Percentiles rank a stretch among this genome's conserved stretches.
phyloP scores from a whole-genome alignment of 2,113 vertebrate genomes.

The Neolamprologus modestus region DNA sequence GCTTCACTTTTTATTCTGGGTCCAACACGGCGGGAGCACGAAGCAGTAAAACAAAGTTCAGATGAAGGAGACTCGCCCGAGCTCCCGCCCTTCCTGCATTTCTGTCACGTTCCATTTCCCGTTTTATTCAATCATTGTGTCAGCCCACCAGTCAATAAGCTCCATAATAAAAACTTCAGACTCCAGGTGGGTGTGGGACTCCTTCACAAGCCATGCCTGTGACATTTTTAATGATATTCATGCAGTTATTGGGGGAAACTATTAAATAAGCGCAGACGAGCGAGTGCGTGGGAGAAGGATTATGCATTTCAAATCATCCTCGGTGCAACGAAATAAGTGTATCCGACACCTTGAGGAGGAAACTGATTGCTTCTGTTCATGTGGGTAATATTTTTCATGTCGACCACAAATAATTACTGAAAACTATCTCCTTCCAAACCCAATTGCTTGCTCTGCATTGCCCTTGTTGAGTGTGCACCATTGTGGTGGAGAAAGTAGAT shows the following conservation, averaged over 20 bases:
- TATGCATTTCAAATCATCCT: slow-evolving; percentile 50
- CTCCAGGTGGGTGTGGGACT: not conserved
- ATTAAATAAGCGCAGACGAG: slow-evolving; percentile 29
- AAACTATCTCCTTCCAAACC: slow-evolving; percentile 10
- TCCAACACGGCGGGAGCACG: not conserved
- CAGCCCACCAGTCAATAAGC: not conserved
- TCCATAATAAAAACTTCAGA: not conserved
- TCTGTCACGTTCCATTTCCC: slow-evolving; percentile 7
- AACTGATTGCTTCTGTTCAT: slow-evolving; percentile 58
- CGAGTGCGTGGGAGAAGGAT: slow-evolving; percentile 17
- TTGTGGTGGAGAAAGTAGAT: not conserved
- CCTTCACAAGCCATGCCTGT: not conserved
- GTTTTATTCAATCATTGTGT: not conserved
- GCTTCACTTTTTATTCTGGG: not conserved
- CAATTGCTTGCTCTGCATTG: not conserved
- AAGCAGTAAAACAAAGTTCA: not conserved
- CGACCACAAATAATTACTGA: slow-evolving; percentile 32
- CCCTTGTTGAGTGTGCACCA: not conserved
- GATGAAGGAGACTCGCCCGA: not conserved
- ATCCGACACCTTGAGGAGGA: slow-evolving; percentile 54
- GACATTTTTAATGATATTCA: slow-evolving; percentile 40
- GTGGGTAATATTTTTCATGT: slow-evolving; percentile 38
- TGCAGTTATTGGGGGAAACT: slow-evolving; percentile 32
- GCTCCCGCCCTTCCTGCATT: not conserved
- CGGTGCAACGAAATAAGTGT: slow-evolving; percentile 25